phyloP scores from a whole-genome alignment of 2,113 vertebrate genomes.

The Mungos mungo region DNA sequence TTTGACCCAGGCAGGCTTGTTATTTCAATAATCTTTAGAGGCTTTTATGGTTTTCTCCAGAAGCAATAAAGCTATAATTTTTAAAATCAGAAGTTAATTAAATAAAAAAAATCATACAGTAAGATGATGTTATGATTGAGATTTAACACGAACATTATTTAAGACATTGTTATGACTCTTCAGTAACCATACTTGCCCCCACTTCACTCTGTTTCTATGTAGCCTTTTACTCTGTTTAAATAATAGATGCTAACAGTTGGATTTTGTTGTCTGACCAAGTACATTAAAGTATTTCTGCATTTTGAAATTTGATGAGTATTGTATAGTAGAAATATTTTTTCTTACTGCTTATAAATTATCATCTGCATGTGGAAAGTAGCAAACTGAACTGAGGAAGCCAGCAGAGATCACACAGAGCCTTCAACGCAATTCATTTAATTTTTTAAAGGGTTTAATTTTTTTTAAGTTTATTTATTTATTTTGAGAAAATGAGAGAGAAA shows the following conservation, averaged over 20 bases:
- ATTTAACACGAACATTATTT: constrained; percentile 46
- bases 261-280: neutral
- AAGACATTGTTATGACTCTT: neutral
- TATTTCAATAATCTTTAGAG: constrained; percentile 60
- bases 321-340: neutral
- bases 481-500: no score
- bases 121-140: constrained; percentile 29
- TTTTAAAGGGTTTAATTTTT: no score
- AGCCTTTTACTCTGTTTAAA: neutral
- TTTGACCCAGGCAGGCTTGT: constrained; percentile 39
- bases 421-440: neutral
- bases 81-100: constrained; percentile 69
- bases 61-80: constrained; percentile 62
- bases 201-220: neutral
- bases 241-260: neutral
- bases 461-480: no score
- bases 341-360: neutral
- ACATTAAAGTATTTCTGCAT: neutral
- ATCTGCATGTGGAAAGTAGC: neutral
- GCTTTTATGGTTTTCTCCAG: constrained; percentile 32
- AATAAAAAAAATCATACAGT: constrained; percentile 48
- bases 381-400: neutral
- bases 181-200: neutral
- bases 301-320: neutral
- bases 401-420: neutral